A percentile compares a stretch with the other conserved stretches of the same genome.
Evolutionary conservation across 2,113 vertebrate species (phyloP).

Genomic region (Oxyruncus cristatus): DNA sequence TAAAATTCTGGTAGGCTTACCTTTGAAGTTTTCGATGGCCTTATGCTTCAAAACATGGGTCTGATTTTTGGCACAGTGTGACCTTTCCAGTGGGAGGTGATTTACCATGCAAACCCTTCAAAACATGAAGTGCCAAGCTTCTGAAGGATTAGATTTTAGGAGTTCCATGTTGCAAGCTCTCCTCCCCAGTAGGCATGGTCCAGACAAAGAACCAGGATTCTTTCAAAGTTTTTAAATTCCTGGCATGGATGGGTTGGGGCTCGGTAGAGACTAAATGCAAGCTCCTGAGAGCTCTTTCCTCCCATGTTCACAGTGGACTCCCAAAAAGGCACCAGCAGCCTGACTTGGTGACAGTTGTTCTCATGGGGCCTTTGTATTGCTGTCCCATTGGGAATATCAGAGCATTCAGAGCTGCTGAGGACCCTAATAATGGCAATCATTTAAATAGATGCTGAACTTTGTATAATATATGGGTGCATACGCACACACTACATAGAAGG

Average conservation of each 20-base stretch:
- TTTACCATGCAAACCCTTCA: background rate
- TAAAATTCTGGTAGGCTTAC: background rate
- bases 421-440: background rate
- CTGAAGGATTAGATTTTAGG: background rate
- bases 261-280: background rate
- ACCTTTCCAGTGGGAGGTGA: background rate
- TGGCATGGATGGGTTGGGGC: background rate
- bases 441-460: background rate
- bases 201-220: background rate
- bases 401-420: background rate
- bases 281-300: background rate
- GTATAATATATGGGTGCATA: no score
- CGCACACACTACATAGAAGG: background rate
- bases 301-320: background rate
- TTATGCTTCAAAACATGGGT: background rate
- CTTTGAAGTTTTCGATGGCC: background rate
- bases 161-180: background rate
- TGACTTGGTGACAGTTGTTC: accelerated
- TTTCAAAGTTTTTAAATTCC: background rate
- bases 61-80: background rate
- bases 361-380: background rate
- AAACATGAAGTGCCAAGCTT: background rate
- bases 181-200: background rate
- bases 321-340: background rate
- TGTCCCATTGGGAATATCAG: background rate